A percentile compares a stretch with the other conserved stretches of the same genome.
Evolutionary conservation across 37 sponge, comb jelly and placozoan species (phyloP).

Genomic region (Spongilla lacustris): DNA sequence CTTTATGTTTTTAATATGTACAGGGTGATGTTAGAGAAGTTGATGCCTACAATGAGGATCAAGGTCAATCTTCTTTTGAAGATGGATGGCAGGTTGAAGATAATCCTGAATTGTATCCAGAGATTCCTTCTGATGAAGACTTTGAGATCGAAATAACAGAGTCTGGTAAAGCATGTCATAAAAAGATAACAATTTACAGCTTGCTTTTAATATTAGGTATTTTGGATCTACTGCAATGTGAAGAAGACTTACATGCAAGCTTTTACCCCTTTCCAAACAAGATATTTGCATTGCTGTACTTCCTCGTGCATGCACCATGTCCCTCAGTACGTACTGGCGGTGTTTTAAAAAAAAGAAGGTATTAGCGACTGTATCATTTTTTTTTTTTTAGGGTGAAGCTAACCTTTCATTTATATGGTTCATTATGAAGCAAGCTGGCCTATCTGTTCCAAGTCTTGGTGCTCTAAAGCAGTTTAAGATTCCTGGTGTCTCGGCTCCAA

Average conservation of each 20-base stretch:
- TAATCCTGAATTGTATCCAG: not conserved
- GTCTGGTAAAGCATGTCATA: not conserved
- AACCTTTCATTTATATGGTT: not conserved
- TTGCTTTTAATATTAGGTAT: not conserved
- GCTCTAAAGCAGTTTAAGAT: not conserved
- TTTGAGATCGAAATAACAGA: not conserved
- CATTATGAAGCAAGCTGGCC: not conserved
- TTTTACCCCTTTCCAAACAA: not conserved
- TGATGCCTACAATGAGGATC: not conserved
- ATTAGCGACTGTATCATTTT: not conserved
- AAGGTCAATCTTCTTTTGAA: not conserved
- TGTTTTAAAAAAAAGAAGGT: not conserved
- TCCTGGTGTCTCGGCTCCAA: not conserved
- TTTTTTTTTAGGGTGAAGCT: not conserved
- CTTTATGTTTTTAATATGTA: not conserved
- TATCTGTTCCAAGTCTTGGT: not conserved
- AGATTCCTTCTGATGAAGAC: slow-evolving; percentile 1
- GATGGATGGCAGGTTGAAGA: not conserved
- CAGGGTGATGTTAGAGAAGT: not conserved
- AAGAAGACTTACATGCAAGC: not conserved
- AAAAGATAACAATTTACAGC: not conserved
- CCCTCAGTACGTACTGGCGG: not conserved
- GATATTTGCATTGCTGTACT: slow-evolving; percentile 1
- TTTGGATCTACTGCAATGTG: not conserved
- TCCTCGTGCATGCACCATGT: not conserved